These are phyloP conservation scores for Zaprionus tsacasi DNA, from an alignment of 1,140 invertebrate species.

Conservation along the genomic window DNA sequence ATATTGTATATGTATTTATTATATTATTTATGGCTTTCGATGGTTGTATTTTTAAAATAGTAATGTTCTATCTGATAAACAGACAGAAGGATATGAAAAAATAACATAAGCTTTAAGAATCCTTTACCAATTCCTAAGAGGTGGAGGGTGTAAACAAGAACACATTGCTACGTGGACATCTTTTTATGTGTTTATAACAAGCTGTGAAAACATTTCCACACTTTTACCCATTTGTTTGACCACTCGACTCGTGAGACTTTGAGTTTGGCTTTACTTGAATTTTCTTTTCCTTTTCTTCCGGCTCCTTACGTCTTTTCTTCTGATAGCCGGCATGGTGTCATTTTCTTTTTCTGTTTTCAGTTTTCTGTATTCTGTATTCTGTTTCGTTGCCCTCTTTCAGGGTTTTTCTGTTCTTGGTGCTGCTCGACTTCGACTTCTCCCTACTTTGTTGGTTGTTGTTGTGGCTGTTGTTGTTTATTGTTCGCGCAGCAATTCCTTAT, in stretches of 20 bases:
- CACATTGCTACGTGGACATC: conserved; percentile 25
- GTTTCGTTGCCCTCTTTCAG: conserved; percentile 4
- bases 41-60: too few species aligned
- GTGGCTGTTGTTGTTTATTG: conserved; percentile 31
- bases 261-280: conserved; percentile 22
- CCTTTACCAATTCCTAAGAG: background rate
- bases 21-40: too few species aligned
- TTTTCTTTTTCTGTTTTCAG: too few species aligned
- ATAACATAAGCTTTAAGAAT: too few species aligned
- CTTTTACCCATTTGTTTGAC: conserved; percentile 51
- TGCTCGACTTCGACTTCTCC: conserved; percentile 18
- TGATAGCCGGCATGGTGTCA: background rate
- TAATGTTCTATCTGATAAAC: too few species aligned
- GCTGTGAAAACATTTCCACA: conserved; percentile 70
- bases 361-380: conserved; percentile 25
- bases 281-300: conserved; percentile 24
- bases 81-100: too few species aligned
- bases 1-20: too few species aligned
- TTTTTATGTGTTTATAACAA: conserved; percentile 66
- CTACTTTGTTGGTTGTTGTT: conserved; percentile 22
- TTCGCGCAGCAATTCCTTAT: conserved; percentile 41
- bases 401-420: conserved; percentile 10
- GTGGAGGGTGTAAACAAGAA: background rate
- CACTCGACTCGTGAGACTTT: conserved; percentile 31
- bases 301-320: background rate